These are phyloP conservation scores for Phanerotoma sp. DNA, from an alignment of 2,888 invertebrate genomes.

Conservation along the genomic window DNA sequence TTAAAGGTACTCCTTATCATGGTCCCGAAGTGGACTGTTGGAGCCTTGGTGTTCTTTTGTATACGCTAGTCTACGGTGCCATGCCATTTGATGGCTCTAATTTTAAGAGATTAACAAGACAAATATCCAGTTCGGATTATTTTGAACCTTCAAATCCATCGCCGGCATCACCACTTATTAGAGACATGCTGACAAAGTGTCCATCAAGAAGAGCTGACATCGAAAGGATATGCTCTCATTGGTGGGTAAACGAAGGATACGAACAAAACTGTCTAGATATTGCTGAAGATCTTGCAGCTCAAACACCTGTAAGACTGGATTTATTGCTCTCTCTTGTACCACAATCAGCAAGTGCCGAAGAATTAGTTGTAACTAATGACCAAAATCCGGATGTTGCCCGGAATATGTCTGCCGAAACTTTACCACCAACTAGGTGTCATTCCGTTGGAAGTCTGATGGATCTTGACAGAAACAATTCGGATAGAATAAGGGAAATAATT, in stretches of 20 bases:
- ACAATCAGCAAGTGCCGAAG: constrained; percentile 69
- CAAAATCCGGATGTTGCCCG: constrained; percentile 47
- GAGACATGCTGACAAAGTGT: constrained; percentile 92
- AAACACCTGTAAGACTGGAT: constrained; percentile 88
- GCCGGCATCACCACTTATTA: constrained; percentile 89
- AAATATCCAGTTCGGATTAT: constrained; percentile 97
- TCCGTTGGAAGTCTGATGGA: constrained; percentile 77
- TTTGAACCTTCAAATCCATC: constrained; percentile 95
- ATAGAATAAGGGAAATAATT: constrained; percentile 53
- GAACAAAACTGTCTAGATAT: constrained; percentile 79
- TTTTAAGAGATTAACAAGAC: constrained; percentile 93
- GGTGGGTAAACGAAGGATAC: constrained; percentile 94
- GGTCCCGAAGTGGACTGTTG: constrained; percentile 95
- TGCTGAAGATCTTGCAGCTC: constrained; percentile 85
- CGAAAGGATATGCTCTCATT: constrained; percentile 91
- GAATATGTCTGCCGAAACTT: constrained; percentile 48
- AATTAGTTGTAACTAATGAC: constrained; percentile 69
- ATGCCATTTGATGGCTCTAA: constrained; percentile 99
- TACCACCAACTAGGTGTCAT: constrained; percentile 61
- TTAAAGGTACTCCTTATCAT: constrained; percentile 93
- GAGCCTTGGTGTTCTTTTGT: constrained; percentile 96
- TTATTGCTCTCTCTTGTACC: constrained; percentile 82
- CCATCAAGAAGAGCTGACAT: constrained; percentile 88
- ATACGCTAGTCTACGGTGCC: constrained; percentile 97
- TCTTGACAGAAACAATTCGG: constrained; percentile 68